Evolutionary conservation across 1,140 invertebrate genomes (phyloP).

Genomic region (Drosophila suzukii): DNA sequence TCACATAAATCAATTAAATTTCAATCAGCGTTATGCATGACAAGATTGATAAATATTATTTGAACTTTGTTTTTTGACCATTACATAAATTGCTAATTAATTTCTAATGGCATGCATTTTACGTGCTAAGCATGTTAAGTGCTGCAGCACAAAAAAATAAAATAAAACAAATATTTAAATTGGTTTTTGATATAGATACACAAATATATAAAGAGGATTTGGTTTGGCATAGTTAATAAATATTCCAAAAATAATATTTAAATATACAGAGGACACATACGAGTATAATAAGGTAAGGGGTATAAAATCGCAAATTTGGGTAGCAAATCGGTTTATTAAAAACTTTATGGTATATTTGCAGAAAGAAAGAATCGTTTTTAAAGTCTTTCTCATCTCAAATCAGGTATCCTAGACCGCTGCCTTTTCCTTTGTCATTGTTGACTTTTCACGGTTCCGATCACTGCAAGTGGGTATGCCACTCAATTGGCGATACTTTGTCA

Average conservation of each 20-base stretch:
- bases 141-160: background rate
- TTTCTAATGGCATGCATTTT: conserved; percentile 22
- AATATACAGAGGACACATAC: background rate
- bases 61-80: background rate
- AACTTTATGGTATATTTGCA: background rate
- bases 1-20: conserved; percentile 24
- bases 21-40: conserved; percentile 10
- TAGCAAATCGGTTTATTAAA: too few species aligned
- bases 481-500: conserved; percentile 70
- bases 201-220: background rate
- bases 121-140: conserved; percentile 2
- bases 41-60: conserved; percentile 9
- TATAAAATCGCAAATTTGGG: too few species aligned
- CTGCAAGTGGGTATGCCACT: conserved; percentile 14
- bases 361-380: background rate
- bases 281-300: background rate
- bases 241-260: background rate
- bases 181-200: background rate
- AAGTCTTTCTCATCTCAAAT: background rate
- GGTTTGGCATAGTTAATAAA: too few species aligned
- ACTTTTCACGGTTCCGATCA: conserved; percentile 25
- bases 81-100: conserved; percentile 28
- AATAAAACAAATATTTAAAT: conserved; percentile 1
- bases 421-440: conserved; percentile 24
- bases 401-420: background rate